Percentiles rank a stretch among this genome's conserved stretches.
These are phyloP conservation scores for Acromyrmex charruanus DNA, from an alignment of 1,140 invertebrate genomes.

Conservation along the genomic window DNA sequence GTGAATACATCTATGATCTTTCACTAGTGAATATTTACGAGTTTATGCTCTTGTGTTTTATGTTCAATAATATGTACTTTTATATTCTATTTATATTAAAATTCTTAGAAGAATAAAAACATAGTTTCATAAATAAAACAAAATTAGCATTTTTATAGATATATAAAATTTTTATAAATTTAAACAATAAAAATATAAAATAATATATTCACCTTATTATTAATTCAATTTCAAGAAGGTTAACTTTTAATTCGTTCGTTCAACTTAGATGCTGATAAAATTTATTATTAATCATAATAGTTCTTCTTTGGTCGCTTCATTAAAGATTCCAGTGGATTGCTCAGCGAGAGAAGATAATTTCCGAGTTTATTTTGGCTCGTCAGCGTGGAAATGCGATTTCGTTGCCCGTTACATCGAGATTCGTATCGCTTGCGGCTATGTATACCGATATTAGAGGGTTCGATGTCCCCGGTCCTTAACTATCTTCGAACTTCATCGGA, in stretches of 20 bases:
- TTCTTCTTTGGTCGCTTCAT: constrained; percentile 9
- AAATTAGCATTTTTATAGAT: not conserved
- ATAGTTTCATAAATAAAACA: not conserved
- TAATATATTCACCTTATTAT: not conserved
- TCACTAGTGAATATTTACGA: too few species aligned
- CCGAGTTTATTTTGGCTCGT: constrained; percentile 63
- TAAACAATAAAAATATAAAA: not conserved
- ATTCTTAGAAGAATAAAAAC: not conserved
- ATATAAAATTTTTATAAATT: too few species aligned
- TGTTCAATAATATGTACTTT: not conserved
- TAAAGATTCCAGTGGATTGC: constrained; percentile 24
- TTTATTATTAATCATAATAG: constrained; percentile 36
- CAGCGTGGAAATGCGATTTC: constrained; percentile 55
- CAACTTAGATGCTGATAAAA: not conserved
- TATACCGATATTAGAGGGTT: constrained; percentile 57
- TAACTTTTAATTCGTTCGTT: not conserved
- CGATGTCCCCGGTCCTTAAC: constrained; percentile 54
- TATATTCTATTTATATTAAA: not conserved
- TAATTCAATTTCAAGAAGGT: not conserved
- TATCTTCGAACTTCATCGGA: constrained; percentile 49
- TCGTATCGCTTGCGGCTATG: constrained; percentile 58
- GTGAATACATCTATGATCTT: too few species aligned
- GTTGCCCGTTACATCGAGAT: constrained; percentile 58
- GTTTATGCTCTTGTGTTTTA: too few species aligned
- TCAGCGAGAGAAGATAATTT: constrained; percentile 46